A percentile compares a stretch with the other conserved stretches of the same genome.
These are phyloP conservation scores for Ganaspis sp. DNA, from an alignment of 1,140 invertebrate species.

Conservation along the genomic window DNA sequence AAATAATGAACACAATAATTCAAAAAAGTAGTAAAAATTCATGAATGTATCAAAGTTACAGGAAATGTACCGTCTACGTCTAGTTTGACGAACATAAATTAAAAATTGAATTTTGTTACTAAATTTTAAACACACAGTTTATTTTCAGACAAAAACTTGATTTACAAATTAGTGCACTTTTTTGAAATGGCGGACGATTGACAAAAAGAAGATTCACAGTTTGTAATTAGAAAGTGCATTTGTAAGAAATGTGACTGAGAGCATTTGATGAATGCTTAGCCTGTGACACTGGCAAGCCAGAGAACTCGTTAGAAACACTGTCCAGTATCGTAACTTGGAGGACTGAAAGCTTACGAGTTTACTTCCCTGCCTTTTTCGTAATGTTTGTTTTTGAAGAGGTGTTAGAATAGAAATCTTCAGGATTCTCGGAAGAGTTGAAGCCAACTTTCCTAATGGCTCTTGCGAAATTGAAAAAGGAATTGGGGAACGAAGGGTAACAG, in stretches of 20 bases:
- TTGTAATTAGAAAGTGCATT: conserved; percentile 16
- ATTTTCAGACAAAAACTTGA: neutral
- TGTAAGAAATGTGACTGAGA: neutral
- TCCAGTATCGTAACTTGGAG: conserved; percentile 19
- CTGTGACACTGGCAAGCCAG: neutral
- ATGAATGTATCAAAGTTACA: too few relatives aligned
- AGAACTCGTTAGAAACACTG: conserved; percentile 26
- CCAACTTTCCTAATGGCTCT: conserved; percentile 23
- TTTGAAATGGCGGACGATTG: neutral
- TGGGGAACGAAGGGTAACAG: conserved; percentile 19
- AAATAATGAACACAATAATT: too few relatives aligned
- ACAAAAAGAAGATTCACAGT: neutral
- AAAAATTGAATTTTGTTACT: neutral
- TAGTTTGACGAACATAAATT: too few relatives aligned
- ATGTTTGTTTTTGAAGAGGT: conserved; percentile 29
- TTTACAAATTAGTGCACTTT: neutral
- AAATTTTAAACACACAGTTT: too few relatives aligned
- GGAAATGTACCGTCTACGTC: too few relatives aligned
- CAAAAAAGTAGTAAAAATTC: too few relatives aligned
- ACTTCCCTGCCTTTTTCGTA: conserved; percentile 27
- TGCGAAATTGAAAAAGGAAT: conserved; percentile 30
- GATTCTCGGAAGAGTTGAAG: neutral
- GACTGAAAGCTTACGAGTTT: conserved; percentile 27
- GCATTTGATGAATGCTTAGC: neutral
- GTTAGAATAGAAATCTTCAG: conserved; percentile 30